Evolutionary conservation across 2,888 invertebrate species (phyloP), one percentile per base, ranked within the genome.

Genomic region (Drosophila nr. medialis): DNA sequence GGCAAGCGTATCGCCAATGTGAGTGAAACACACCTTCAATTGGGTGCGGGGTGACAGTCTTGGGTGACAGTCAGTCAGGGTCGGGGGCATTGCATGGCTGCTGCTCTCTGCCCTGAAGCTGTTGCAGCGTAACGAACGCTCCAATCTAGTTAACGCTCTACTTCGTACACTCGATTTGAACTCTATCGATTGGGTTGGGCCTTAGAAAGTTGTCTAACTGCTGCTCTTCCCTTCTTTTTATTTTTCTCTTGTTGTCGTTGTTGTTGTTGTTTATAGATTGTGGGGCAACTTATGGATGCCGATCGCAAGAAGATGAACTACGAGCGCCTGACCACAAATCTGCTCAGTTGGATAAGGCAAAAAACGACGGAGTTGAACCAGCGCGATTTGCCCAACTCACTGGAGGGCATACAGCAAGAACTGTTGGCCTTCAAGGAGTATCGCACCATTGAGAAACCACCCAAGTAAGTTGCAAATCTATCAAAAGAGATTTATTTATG

Each of bases 1-100:
- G 99, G 99, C 38, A 96, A 98, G 89, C 95, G 99, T 92, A 99
- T 99, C 91, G 99, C 99, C 48, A 99, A 99, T 93, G 98, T 98
- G 93, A 95, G 95, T 93, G 58, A 13, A 59, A 54, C 77, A 80
- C 77, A 75, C 72, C 80, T 72, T 48, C 21, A 55, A 56, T 59
- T 65, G 64, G 45, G 45, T 45, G 56, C 38, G 65, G 65, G 53
- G 45, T 15, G 21, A 45, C 21, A 45, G 45, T 45, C 32, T 66
- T 64, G 63, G 65, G 59, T 67, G 62, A 75, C 73, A 67, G 18
- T 71, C 45, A 8, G 45, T 27, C 80, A 81, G 75, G 72, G 81
- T 78, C 72, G 65, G 66, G 75, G 74, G 64, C 77, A 55, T 53
- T 63, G 64, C 78, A 62, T 77, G 81, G 76, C 64, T 71, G 59